phyloP scores from a whole-genome alignment of 2,888 invertebrate species.

The Philereme vetulata region DNA sequence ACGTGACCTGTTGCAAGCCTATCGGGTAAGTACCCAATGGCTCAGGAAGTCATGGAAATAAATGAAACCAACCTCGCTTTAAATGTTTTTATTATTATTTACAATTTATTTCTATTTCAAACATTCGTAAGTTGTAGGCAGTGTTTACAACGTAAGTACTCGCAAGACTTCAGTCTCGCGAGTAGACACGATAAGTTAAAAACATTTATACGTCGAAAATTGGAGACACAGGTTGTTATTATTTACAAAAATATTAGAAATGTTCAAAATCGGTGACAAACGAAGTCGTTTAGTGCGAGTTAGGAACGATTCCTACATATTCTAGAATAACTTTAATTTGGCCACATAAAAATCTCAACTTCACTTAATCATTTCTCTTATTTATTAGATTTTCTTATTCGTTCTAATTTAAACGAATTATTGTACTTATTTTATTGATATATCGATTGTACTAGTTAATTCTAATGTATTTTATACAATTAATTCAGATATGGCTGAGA shows the following conservation, averaged over 20 bases:
- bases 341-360: conserved; percentile 14
- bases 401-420: conserved; percentile 15
- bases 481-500: conserved; percentile 28
- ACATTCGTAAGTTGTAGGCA: conserved; percentile 38
- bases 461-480: conserved; percentile 32
- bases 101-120: conserved; percentile 12
- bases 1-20: too few species aligned
- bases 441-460: conserved; percentile 23
- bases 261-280: conserved; percentile 3
- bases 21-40: too few species aligned
- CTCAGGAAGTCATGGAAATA: neutral
- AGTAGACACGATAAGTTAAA: conserved; percentile 28
- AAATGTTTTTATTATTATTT: conserved; percentile 26
- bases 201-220: neutral
- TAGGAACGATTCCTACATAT: conserved; percentile 1
- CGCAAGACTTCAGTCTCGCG: too few species aligned
- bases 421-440: conserved; percentile 32
- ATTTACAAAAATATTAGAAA: conserved; percentile 10
- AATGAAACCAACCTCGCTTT: conserved; percentile 7
- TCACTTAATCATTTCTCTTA: neutral
- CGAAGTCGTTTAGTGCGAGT: conserved; percentile 3
- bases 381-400: conserved; percentile 13
- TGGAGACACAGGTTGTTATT: neutral
- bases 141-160: conserved; percentile 44
- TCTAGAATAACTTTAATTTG: conserved; percentile 21